Evolutionary conservation across 30 jellyfish, hydroid and myxozoan genomes (phyloP).

Genomic region (Hydra vulgaris): DNA sequence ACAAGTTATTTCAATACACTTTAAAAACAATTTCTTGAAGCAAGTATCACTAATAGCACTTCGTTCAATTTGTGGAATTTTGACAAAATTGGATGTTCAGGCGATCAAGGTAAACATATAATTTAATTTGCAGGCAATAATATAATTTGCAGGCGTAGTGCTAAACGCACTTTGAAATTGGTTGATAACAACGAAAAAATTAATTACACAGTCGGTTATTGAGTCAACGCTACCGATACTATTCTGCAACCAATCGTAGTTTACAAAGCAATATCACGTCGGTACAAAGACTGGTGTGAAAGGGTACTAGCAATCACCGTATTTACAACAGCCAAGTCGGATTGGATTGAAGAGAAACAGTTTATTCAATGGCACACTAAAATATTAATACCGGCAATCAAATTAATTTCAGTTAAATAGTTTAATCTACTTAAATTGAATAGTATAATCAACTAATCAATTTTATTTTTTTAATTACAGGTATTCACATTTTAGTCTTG

Average conservation of each 20-base stretch:
- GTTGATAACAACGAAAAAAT: background rate
- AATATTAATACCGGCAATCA: background rate
- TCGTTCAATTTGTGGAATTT: background rate
- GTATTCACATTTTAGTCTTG: background rate
- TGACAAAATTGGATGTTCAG: no score
- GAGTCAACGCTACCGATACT: background rate
- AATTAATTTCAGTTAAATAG: background rate
- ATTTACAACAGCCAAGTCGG: background rate
- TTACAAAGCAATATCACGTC: background rate
- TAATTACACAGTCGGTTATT: background rate
- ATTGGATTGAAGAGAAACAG: background rate
- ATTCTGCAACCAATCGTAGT: background rate
- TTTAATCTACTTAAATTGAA: background rate
- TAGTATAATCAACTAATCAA: background rate
- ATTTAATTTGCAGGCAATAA: no score
- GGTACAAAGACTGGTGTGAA: background rate
- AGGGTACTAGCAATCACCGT: background rate
- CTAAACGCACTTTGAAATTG: no score
- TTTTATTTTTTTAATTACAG: no score
- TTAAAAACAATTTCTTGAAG: background rate
- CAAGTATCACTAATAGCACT: background rate
- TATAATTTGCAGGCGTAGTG: no score
- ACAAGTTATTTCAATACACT: background rate
- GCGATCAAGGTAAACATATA: no score
- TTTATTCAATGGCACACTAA: background rate